Base-by-base conservation (phyloP, 2,888 invertebrate species). In the Drosophila pegasa region DNA sequence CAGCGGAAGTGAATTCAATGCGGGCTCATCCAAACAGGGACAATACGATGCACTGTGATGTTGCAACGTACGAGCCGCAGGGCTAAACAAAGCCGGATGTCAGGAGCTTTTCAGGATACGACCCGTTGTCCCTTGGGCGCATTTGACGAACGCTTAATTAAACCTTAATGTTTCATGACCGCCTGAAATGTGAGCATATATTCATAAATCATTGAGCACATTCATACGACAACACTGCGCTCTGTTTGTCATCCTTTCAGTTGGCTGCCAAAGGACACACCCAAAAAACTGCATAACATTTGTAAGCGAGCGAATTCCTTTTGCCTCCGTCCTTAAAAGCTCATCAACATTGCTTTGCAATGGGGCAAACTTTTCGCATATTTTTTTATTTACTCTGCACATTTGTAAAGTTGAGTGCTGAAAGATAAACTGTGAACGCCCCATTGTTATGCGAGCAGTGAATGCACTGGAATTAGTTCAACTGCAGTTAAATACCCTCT, bases 151-250 rank as follows among this genome's bases (percentile, higher is more conserved):
- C 71, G 78, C 88, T 89, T 85, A 89, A 85, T 89, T 89, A 85
- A 89, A 75, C 78, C 80, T 86, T 78, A 88, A 89, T 88, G 80
- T 85, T 89, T 88, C 72, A 88, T 86, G 74, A 69, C 59, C 72
- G 35, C 52, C 40, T 52, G 54, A 69, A 55, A 58, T 54, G 80
- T 75, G 71, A 60, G 45, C 55, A 63, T 43, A 66, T 41, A 45
- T 64, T 43, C 61, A 79, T 79, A 75, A 75, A 75, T 79, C 68
- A 79, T 78, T 79, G n/a, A 70, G 22, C 47, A 12, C 57, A 40
- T 40, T 60, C 33, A 9, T 38, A 20, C 33, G 7, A n/a, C 33
- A 6, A 22, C 31, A 40, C 33, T 18, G 18, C 14, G 9, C n/a
- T 62, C n/a, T 62, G 52, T 47, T 33, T 68, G 47, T 29, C 27